Percentiles rank a stretch among this genome's conserved stretches.
These are phyloP conservation scores for Brachylomia viminalis DNA, from an alignment of 2,888 invertebrate species.

Conservation along the genomic window DNA sequence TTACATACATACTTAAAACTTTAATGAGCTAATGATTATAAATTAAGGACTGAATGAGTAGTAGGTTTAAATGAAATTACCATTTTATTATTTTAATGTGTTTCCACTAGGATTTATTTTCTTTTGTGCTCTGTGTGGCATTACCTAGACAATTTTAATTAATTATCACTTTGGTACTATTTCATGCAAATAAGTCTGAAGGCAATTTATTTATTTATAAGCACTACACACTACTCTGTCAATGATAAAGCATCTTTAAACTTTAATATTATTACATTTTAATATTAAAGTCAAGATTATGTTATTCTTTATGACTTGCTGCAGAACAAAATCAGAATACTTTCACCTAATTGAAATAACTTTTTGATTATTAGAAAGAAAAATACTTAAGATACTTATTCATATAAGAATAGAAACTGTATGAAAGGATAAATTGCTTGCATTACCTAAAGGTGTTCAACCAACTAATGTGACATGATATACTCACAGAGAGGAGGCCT, in stretches of 20 bases:
- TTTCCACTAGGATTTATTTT: not conserved
- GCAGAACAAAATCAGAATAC: not conserved
- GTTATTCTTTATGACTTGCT: not conserved
- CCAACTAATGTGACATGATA: not conserved
- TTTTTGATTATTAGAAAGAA: not conserved
- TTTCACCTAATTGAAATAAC: not conserved
- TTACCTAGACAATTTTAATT: not conserved
- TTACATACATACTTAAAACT: not conserved
- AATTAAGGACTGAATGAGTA: constrained; percentile 4
- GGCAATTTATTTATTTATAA: not conserved
- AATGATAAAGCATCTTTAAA: not conserved
- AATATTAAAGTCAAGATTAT: not conserved
- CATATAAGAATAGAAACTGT: not conserved
- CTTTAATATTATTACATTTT: not conserved
- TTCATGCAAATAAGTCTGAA: not conserved
- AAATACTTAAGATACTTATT: not conserved
- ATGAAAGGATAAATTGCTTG: not conserved
- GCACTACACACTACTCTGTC: no score
- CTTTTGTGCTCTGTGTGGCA: not conserved
- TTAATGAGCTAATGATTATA: not conserved
- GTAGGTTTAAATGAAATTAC: constrained; percentile 10
- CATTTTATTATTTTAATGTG: not conserved
- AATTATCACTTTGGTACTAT: not conserved
- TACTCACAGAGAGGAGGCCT: no score
- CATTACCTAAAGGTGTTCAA: not conserved